These are phyloP conservation scores for Oncorhynchus mykiss DNA, from an alignment of 2,113 vertebrate genomes.

Conservation along the genomic window DNA sequence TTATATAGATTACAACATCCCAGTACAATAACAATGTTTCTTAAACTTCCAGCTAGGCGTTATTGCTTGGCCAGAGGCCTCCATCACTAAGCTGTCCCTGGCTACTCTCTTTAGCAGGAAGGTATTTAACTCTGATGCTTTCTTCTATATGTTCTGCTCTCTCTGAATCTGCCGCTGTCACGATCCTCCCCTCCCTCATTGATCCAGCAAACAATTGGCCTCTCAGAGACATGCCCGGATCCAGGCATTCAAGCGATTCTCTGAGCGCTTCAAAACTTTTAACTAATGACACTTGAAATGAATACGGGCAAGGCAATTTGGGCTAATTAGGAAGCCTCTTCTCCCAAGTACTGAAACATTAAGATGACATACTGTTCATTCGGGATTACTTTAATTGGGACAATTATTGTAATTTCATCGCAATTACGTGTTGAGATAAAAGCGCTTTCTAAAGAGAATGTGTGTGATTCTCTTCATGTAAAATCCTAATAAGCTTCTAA, in stretches of 20 bases:
- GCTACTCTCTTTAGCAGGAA: too few species aligned
- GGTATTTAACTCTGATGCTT: neutral
- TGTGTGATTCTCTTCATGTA: slow-evolving; percentile 75
- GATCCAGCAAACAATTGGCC: slow-evolving; percentile 73
- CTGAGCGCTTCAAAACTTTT: slow-evolving; percentile 86
- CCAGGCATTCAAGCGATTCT: slow-evolving; percentile 83
- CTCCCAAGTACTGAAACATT: slow-evolving; percentile 91
- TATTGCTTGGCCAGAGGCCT: too few species aligned
- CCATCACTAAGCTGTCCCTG: neutral
- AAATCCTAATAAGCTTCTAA: slow-evolving; percentile 72
- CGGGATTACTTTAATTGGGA: slow-evolving; percentile 95
- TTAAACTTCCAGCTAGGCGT: too few species aligned
- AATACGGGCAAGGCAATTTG: slow-evolving; percentile 87
- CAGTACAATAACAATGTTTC: too few species aligned
- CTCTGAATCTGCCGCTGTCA: slow-evolving; percentile 56
- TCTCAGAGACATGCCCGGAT: slow-evolving; percentile 80
- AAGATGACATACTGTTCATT: slow-evolving; percentile 97
- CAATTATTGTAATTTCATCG: slow-evolving; percentile 99
- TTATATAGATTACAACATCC: too few species aligned
- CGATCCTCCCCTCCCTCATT: slow-evolving; percentile 82
- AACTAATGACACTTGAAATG: slow-evolving; percentile 91
- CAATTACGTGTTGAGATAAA: slow-evolving; percentile 94
- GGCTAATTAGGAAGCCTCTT: slow-evolving; percentile 94
- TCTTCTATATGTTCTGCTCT: slow-evolving; percentile 12
- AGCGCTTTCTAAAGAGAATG: slow-evolving; percentile 87